phyloP scores from a whole-genome alignment of 2,797 vertebrate species.

The Leptatherina wallacei region DNA sequence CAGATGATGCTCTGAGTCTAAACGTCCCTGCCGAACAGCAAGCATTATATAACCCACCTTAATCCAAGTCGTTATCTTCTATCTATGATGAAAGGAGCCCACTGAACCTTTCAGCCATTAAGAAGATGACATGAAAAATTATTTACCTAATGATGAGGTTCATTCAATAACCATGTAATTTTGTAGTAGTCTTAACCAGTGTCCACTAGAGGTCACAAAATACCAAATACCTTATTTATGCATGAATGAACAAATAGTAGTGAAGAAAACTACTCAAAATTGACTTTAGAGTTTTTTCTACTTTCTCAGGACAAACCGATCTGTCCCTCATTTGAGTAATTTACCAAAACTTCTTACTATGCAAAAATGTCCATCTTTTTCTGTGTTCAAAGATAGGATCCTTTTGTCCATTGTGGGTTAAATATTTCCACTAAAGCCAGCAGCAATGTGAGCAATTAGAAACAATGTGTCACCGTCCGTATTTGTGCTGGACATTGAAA shows the following conservation, averaged over 20 bases:
- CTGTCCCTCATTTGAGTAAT: slow-evolving; percentile 38
- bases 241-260: not conserved
- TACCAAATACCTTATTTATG: not conserved
- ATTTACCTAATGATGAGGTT: slow-evolving; percentile 30
- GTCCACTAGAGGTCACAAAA: slow-evolving; percentile 57
- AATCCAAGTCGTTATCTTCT: slow-evolving; percentile 60
- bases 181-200: slow-evolving; percentile 3
- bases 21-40: slow-evolving; percentile 4
- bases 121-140: slow-evolving; percentile 70
- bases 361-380: not conserved
- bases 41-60: slow-evolving; percentile 41
- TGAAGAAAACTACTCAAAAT: not conserved
- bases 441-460: slow-evolving; percentile 22
- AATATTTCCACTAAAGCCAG: slow-evolving; percentile 4
- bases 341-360: slow-evolving; percentile 5
- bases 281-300: slow-evolving; percentile 3
- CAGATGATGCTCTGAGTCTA: slow-evolving; percentile 37
- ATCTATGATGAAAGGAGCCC: slow-evolving; percentile 47
- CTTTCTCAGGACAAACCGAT: slow-evolving; percentile 37
- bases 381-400: not conserved
- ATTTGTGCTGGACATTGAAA: not conserved
- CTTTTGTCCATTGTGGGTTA: not conserved
- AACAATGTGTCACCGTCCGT: slow-evolving; percentile 1
- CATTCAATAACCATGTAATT: slow-evolving; percentile 15
- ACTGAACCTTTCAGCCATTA: slow-evolving; percentile 57